Evolutionary conservation across 2,797 vertebrate genomes (phyloP).

Genomic region (Trachurus trachurus): DNA sequence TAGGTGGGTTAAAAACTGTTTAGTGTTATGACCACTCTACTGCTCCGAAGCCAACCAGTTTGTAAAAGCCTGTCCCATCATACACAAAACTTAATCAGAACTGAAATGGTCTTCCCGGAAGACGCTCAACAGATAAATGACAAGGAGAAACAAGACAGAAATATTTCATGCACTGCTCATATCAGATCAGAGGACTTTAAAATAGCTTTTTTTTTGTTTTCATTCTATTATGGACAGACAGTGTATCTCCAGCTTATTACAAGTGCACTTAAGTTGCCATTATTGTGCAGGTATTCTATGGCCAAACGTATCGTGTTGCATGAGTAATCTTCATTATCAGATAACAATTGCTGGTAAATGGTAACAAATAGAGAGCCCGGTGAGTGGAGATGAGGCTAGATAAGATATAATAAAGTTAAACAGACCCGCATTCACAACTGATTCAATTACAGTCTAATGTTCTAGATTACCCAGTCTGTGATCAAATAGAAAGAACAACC

Average conservation of each 20-base stretch:
- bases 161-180: background rate
- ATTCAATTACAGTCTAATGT: conserved; percentile 69
- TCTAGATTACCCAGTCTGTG: conserved; percentile 53
- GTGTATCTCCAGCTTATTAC: conserved; percentile 24
- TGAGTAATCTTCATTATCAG: conserved; percentile 72
- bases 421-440: conserved; percentile 56
- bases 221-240: conserved; percentile 36
- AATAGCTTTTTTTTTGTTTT: background rate
- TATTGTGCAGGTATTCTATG: conserved; percentile 50
- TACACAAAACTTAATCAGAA: conserved; percentile 3
- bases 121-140: conserved; percentile 20
- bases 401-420: conserved; percentile 73
- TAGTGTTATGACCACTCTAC: background rate
- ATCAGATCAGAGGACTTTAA: conserved; percentile 17
- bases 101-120: conserved; percentile 16
- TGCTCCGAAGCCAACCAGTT: background rate
- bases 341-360: conserved; percentile 75
- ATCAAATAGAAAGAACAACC: conserved; percentile 65
- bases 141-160: background rate
- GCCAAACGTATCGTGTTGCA: conserved; percentile 61
- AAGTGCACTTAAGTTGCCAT: conserved; percentile 50
- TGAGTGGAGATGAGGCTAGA: conserved; percentile 66
- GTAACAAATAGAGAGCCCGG: conserved; percentile 69
- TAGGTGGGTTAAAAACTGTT: background rate
- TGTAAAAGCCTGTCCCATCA: background rate